A percentile compares a stretch with the other conserved stretches of the same genome.
These are phyloP conservation scores for Eupithecia pulchellata DNA, from an alignment of 2,888 invertebrate species.

Conservation along the genomic window DNA sequence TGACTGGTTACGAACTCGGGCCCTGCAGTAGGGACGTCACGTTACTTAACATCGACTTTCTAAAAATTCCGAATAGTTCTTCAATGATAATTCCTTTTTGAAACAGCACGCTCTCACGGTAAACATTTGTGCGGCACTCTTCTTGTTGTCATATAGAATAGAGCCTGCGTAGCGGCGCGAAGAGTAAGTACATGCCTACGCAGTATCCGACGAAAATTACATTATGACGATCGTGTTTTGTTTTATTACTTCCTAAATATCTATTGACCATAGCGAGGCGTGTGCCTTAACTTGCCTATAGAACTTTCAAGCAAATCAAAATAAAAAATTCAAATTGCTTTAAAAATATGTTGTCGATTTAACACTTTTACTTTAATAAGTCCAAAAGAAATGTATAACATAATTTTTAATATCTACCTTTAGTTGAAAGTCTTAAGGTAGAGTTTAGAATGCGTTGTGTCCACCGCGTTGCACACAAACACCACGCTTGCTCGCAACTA, in stretches of 20 bases:
- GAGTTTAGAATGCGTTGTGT: conserved; percentile 46
- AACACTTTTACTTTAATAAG: conserved; percentile 69
- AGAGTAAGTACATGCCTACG: conserved; percentile 29
- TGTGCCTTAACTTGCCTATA: background rate
- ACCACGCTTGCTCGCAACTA: conserved; percentile 68
- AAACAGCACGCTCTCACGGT: conserved; percentile 56
- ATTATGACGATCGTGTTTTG: conserved; percentile 14
- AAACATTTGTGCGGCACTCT: conserved; percentile 44
- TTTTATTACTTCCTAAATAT: conserved; percentile 17
- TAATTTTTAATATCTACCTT: conserved; percentile 57
- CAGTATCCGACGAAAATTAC: conserved; percentile 28
- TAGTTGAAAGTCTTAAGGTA: conserved; percentile 54
- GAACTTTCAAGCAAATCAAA: conserved; percentile 1
- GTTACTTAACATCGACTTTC: conserved; percentile 80
- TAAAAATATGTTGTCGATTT: conserved; percentile 78
- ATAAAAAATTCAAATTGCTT: conserved; percentile 60
- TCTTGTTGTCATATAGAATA: conserved; percentile 29
- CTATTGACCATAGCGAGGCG: background rate
- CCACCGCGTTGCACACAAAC: conserved; percentile 59
- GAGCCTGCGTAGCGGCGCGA: conserved; percentile 41
- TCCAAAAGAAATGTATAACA: conserved; percentile 58
- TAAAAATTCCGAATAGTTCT: conserved; percentile 79
- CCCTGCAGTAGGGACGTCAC: conserved; percentile 81
- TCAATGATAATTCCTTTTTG: conserved; percentile 68
- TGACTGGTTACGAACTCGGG: conserved; percentile 83